Base-by-base conservation (phyloP, 1,140 invertebrate species). In the Achatina immaculata region DNA sequence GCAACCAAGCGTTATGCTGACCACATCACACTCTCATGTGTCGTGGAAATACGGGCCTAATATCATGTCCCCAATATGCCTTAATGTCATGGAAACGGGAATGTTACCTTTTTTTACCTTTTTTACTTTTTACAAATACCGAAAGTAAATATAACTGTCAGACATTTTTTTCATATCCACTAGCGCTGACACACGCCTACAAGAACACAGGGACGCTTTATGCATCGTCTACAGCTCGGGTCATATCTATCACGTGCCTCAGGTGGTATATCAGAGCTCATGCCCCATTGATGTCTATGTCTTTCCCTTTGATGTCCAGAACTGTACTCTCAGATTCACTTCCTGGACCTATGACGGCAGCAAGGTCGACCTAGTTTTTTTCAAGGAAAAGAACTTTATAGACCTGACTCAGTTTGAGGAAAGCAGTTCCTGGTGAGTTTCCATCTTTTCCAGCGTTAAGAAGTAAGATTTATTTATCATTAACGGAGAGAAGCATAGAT, bases 221-320 rank as follows among this genome's bases (percentile, higher is more conserved):
- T 87, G 86, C 42, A 85, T 87, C 9, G 79, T 93, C 0, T 82
- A 86, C 88, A 95, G 96, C 90, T 98, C 97, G 92, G 98, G 98
- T 19, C 96, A 95, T 91, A 96, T 99, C 45, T 93, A 95, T 66
- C 99, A 97, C 97, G 97, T 98, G 89, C 98, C 98, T 51, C 97
- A 97, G 62, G 98, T 98, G 2, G 99, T 99, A 89, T 99, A 98
- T 91, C 99, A 99, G 91, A 98, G 97, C 16, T 98, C 97, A 7
- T 99, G 98, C 82, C 73, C 80, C 36, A 90, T 91, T 78, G 96
- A 99, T 89, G 90, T 90, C 66, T 86, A 85, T 66, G 81, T 87
- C 74, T 91, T 91, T 81, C 90, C 90, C 9, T 91, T 90, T 83
- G 90, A 91, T 79, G 58, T 86, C 24, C 90, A 91, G 78, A 84